Evolutionary conservation across 2,113 vertebrate species (phyloP).

Genomic region (Poeciliopsis occidentalis): DNA sequence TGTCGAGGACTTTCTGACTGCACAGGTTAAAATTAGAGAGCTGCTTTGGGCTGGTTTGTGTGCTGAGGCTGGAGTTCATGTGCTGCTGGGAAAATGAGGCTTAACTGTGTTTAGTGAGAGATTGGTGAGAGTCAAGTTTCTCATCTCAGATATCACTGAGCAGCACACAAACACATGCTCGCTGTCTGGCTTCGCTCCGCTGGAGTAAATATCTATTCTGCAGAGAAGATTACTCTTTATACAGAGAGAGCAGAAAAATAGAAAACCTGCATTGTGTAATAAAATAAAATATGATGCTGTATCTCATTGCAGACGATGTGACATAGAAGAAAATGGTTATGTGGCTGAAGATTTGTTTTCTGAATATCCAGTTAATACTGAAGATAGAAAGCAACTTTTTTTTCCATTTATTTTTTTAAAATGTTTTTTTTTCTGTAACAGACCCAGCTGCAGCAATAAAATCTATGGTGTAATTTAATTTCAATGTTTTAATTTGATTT

Average conservation of each 20-base stretch:
- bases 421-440: not conserved
- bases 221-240: not conserved
- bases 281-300: not conserved
- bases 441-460: not conserved
- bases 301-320: not conserved
- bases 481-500: not conserved
- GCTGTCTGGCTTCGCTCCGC: slow-evolving; percentile 11
- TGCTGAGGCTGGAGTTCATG: slow-evolving; percentile 21
- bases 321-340: not conserved
- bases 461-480: not conserved
- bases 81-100: slow-evolving; percentile 32
- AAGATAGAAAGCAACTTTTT: not conserved
- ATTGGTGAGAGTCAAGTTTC: slow-evolving; percentile 23
- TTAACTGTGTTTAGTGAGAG: slow-evolving; percentile 34
- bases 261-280: not conserved
- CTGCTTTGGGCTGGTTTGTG: slow-evolving; percentile 10
- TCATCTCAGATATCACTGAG: slow-evolving; percentile 30
- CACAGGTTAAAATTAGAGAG: slow-evolving; percentile 18
- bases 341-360: not conserved
- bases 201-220: slow-evolving; percentile 18
- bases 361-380: not conserved
- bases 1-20: slow-evolving; percentile 23
- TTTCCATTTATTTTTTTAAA: not conserved
- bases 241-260: not conserved
- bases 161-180: slow-evolving; percentile 17